Conservation (phyloP, 35 echinoderm and acorn worm genomes). For the Hemicentrotus pulcherrimus region DNA sequence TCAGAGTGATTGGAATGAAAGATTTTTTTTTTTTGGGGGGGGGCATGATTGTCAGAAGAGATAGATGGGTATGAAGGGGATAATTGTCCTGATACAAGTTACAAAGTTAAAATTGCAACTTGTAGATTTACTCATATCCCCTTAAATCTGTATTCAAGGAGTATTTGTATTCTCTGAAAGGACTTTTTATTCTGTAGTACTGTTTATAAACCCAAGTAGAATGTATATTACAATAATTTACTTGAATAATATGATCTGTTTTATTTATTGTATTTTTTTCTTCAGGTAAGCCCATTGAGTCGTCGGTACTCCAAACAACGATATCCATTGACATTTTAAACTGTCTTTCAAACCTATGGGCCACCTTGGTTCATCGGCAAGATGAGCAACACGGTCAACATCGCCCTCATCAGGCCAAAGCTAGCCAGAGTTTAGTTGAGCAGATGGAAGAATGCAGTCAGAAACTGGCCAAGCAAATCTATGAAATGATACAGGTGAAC, state of each 20-base stretch:
- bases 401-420: neutral
- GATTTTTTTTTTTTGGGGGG: no score
- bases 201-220: no score
- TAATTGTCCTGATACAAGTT: neutral
- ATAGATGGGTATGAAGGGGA: neutral
- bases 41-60: neutral
- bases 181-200: no score
- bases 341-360: constrained; percentile 46
- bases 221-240: no score
- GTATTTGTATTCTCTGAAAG: no score
- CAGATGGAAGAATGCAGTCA: constrained; percentile 48
- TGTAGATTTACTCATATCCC: no score
- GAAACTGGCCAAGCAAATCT: constrained; percentile 50
- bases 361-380: neutral
- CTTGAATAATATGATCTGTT: neutral
- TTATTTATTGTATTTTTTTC: neutral
- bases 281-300: neutral
- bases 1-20: no score
- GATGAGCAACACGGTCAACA: neutral
- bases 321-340: constrained; percentile 51
- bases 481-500: constrained; percentile 61
- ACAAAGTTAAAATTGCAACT: no score
- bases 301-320: constrained; percentile 40
- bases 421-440: constrained; percentile 45
- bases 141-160: no score